These are phyloP conservation scores for Leucophenga varia DNA, from an alignment of 1,140 invertebrate genomes.

Conservation along the genomic window DNA sequence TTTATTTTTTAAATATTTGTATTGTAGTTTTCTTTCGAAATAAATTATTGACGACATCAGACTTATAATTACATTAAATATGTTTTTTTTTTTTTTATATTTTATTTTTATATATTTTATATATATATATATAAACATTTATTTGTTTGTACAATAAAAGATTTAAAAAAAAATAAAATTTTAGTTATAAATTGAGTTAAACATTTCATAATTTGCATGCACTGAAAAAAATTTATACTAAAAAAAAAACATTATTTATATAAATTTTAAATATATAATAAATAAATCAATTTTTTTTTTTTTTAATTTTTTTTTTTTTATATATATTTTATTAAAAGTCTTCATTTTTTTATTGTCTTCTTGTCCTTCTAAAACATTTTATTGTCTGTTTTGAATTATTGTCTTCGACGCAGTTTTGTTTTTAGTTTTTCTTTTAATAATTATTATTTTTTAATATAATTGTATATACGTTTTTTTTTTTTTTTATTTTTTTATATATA, in stretches of 20 bases:
- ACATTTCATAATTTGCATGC: no score
- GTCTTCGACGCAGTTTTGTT: slow-evolving; percentile 39
- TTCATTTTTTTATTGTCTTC: slow-evolving; percentile 34
- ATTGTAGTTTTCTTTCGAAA: slow-evolving; percentile 1
- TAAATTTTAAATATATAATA: no score
- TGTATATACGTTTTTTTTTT: neutral
- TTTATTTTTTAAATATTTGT: no score
- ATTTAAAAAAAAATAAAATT: slow-evolving; percentile 18
- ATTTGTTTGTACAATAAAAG: slow-evolving; percentile 15
- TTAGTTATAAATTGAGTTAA: slow-evolving; percentile 21
- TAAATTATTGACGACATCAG: slow-evolving; percentile 52
- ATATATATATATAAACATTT: neutral
- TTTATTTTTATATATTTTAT: slow-evolving; percentile 13
- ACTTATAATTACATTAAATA: slow-evolving; percentile 52
- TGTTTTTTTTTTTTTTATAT: slow-evolving; percentile 25
- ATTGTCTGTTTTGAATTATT: slow-evolving; percentile 30
- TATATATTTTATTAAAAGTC: slow-evolving; percentile 13
- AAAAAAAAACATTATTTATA: no score
- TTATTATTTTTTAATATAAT: neutral
- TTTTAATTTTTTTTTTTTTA: slow-evolving; percentile 5
- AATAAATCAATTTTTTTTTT: slow-evolving; percentile 8
- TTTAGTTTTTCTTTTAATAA: no score
- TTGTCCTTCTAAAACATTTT: slow-evolving; percentile 20
- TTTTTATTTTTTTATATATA: neutral
- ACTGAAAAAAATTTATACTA: neutral